Base-by-base conservation (phyloP, 2,113 vertebrate genomes). In the Tonatia bakeri region DNA sequence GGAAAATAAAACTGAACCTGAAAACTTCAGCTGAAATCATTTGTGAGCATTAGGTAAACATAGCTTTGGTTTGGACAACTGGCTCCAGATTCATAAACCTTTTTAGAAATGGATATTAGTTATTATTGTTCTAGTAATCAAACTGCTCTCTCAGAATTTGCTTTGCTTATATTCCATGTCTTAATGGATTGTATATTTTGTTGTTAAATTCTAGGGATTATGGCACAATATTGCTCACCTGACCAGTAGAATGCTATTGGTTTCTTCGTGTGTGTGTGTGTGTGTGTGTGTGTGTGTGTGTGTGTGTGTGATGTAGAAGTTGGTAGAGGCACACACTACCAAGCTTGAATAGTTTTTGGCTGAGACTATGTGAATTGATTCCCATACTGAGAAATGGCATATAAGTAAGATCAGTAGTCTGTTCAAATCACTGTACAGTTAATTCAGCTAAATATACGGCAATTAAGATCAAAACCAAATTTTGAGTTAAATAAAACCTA, bases 21-120 rank as follows among this genome's bases (percentile, higher is more conserved):
- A 94, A 82, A 77, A 19, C 4, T 77, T 93, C 47, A 80, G n/a
- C 9, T 85, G 26, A 45, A 77, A 79, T 79, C 38, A 61, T 72
- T 86, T 67, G 38, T 79, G 24, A 84, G 67, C 16, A 64, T 69
- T 83, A 73, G 19, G 22, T 87, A 52, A 85, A 73, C 76, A 70
- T 64, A 73, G 17, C n/a, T 94, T 96, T 94, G 54, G 5, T 79
- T 92, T 96, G 92, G 22, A 84, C 19, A 91, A 67, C 69, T 80
- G 7, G 5, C 76, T 90, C 6, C 14, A n/a, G 28, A 69, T 87
- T 61, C 33, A 61, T 36, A 70, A 90, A 40, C 33, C 20, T 92
- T 91, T 91, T 88, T 81, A 86, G 28, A 96, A 95, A 56, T 90
- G 17, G 3, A 22, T 79, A 72, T 36, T 85, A 28, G 47, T 73